Conservation (phyloP, 1,140 invertebrate species). For the Littorina saxatilis region DNA sequence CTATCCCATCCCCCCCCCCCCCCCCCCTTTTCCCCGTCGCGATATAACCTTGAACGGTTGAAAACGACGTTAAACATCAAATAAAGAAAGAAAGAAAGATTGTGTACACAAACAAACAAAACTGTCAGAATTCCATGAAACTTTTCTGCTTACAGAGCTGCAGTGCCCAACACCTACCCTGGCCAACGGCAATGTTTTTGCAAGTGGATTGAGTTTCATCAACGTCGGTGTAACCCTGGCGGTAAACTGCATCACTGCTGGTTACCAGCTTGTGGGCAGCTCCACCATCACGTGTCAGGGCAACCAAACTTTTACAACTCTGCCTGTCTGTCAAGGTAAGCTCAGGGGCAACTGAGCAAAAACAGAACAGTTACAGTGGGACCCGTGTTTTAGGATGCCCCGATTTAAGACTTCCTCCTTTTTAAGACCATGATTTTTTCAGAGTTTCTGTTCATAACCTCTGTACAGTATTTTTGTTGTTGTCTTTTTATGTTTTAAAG, state of each 20-base stretch:
- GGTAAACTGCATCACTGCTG: conserved; percentile 33
- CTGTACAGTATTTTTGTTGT: too few relatives aligned
- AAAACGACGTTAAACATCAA: too few relatives aligned
- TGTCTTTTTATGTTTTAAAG: too few relatives aligned
- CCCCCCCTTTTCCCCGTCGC: too few relatives aligned
- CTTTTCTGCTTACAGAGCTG: conserved; percentile 35
- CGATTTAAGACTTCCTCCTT: too few relatives aligned
- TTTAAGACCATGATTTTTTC: too few relatives aligned
- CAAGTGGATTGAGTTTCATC: background rate
- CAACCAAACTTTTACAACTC: conserved; percentile 40
- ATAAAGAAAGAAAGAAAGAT: too few relatives aligned
- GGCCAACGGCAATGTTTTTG: conserved; percentile 26
- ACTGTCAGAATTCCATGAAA: background rate
- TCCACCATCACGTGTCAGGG: conserved; percentile 33
- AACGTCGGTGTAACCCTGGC: conserved; percentile 19
- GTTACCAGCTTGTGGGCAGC: conserved; percentile 40
- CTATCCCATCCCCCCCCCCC: too few relatives aligned
- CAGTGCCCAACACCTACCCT: conserved; percentile 46
- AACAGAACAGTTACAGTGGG: conserved; percentile 13
- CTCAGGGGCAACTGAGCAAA: background rate
- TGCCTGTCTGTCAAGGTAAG: conserved; percentile 49
- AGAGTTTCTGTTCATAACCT: too few relatives aligned
- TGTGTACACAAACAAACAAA: background rate
- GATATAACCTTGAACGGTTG: too few relatives aligned
- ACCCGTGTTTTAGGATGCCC: too few relatives aligned